Base-by-base conservation (phyloP, 2,113 vertebrate species). In the Physeter macrocephalus region DNA sequence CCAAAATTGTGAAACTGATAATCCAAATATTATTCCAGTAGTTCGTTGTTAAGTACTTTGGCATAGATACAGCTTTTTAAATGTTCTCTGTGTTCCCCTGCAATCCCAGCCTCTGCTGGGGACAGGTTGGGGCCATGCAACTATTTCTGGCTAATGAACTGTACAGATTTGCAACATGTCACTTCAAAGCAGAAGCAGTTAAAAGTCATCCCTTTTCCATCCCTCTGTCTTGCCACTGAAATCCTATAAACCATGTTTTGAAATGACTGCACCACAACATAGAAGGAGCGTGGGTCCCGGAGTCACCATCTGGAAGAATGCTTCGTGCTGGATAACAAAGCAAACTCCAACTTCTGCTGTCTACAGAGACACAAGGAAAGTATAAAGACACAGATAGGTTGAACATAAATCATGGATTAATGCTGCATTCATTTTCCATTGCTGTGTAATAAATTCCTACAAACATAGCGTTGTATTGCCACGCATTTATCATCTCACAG, bases 81-180 rank as follows among this genome's bases (percentile, higher is more conserved):
- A 46, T 39, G 8, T n/a, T 49, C 41, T 39, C 77, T 29, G 2
- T 31, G 8, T n/a, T 36, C 1, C 13, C 46, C 27, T 20, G 6
- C 2, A 62, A 5, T 25, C 0, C 39, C 5, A 13, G 49, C 8
- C 36, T 41, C n/a, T 15, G 5, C 4, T 23, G 20, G 34, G 31
- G 12, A 74, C 9, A 59, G 6, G 3, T 39, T 39, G 36, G 31
- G 6, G 3, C 13, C 46, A 31, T 10, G 6, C 46, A 21, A 14
- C 27, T 21, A 21, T 71, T 71, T 86, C 43, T 93, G 61, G 27
- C 31, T 21, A 34, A 29, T 23, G 36, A 1, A 72, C 78, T 49
- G 1, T 18, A 29, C 0, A 4, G 34, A 80, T 57, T n/a, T n/a
- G 39, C 69, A 83, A 71, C 20, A 34, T 20, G 20, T 54, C 41